A percentile compares a stretch with the other conserved stretches of the same genome.
phyloP scores from a whole-genome alignment of 2,888 invertebrate species.

The Drosophila birchii region DNA sequence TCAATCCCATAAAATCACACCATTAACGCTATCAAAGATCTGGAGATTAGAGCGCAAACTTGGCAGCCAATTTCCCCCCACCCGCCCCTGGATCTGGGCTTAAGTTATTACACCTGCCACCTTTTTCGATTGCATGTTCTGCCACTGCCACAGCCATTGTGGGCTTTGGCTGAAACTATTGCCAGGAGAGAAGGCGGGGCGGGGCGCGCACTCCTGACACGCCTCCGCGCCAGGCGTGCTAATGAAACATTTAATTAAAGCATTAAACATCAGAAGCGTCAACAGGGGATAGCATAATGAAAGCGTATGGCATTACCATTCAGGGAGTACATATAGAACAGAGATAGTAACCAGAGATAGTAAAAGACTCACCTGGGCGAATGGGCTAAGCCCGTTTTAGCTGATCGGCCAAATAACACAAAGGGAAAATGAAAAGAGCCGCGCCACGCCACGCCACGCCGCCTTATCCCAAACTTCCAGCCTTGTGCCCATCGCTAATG shows the following conservation, averaged over 20 bases:
- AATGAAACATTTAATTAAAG: constrained; percentile 81
- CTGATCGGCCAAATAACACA: constrained; percentile 31
- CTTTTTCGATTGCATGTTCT: constrained; percentile 34
- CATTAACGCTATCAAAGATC: constrained; percentile 26
- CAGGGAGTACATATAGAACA: constrained; percentile 1
- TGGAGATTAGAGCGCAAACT: constrained; percentile 7
- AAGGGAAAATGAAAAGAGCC: constrained; percentile 25
- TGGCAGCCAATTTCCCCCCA: constrained; percentile 16
- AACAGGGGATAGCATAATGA: constrained; percentile 41
- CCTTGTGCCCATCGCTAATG: constrained; percentile 33
- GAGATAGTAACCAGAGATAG: background rate
- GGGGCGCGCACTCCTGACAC: constrained; percentile 13
- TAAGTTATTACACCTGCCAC: constrained; percentile 33
- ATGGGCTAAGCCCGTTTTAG: constrained; percentile 1
- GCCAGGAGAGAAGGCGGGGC: background rate
- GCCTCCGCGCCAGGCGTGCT: constrained; percentile 59
- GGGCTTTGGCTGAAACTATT: constrained; percentile 8
- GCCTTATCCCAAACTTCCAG: constrained; percentile 5
- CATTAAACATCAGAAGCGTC: constrained; percentile 72
- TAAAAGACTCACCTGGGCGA: constrained; percentile 15
- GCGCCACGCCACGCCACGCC: background rate
- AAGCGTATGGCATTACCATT: constrained; percentile 26
- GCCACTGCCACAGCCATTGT: background rate
- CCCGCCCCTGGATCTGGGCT: background rate
- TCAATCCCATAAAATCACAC: constrained; percentile 24